Conservation (phyloP, 1,140 invertebrate genomes). For the Gonatopus flavifemur region DNA sequence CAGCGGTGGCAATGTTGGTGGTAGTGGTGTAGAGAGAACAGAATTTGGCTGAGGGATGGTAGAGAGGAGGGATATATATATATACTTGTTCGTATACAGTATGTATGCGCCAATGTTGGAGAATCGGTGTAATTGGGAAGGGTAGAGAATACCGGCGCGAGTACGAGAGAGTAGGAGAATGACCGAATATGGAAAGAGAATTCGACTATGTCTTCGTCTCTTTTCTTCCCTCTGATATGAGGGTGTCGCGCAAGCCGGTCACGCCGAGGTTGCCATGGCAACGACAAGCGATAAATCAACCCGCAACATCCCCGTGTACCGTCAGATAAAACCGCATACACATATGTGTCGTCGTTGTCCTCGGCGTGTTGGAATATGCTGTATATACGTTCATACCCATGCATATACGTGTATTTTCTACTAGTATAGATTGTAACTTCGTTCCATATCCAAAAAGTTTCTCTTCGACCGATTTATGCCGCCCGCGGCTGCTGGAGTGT, state of each 20-base stretch:
- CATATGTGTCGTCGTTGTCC: too few species aligned
- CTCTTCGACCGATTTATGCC: constrained; percentile 40
- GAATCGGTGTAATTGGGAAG: too few species aligned
- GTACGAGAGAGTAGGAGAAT: constrained; percentile 2
- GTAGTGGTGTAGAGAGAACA: too few species aligned
- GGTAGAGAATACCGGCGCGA: constrained; percentile 9
- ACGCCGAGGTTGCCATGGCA: constrained; percentile 54
- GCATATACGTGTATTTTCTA: constrained; percentile 24
- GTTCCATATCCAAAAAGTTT: constrained; percentile 39
- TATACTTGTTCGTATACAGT: too few species aligned
- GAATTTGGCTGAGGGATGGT: too few species aligned
- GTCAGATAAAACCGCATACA: constrained; percentile 44
- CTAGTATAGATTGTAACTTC: constrained; percentile 37
- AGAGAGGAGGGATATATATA: too few species aligned
- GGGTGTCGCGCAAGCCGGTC: constrained; percentile 56
- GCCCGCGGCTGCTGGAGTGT: too few species aligned
- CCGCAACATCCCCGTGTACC: constrained; percentile 53
- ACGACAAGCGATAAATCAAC: constrained; percentile 56
- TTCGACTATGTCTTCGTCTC: too few species aligned
- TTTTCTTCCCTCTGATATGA: too few species aligned
- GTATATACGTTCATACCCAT: constrained; percentile 11
- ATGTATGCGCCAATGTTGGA: too few species aligned
- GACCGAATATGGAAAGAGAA: neutral
- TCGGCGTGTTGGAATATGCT: too few species aligned
- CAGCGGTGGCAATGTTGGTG: neutral